phyloP scores from a whole-genome alignment of 2,888 invertebrate species.

The Alentia gelatinosa region DNA sequence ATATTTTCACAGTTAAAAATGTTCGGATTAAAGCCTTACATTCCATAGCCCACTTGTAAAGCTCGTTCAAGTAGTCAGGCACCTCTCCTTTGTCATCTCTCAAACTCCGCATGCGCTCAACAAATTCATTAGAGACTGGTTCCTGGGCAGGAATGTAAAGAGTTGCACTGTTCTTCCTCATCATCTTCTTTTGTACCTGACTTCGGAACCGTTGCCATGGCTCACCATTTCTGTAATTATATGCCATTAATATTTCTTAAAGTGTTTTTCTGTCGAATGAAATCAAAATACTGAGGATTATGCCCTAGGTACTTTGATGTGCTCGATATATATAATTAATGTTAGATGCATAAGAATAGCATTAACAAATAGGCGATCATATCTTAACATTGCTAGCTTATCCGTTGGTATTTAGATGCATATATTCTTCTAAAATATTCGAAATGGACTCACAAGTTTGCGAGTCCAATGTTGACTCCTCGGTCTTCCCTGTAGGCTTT shows the following conservation, averaged over 20 bases:
- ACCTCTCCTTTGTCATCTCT: conserved; percentile 55
- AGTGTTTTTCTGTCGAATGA: too few relatives aligned
- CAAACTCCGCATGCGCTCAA: background rate
- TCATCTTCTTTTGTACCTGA: conserved; percentile 31
- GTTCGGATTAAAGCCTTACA: conserved; percentile 27
- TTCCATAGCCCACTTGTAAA: conserved; percentile 58
- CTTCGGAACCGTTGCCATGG: conserved; percentile 49
- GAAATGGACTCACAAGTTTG: background rate
- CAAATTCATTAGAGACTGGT: conserved; percentile 37
- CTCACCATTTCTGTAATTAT: conserved; percentile 48
- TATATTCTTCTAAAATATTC: background rate
- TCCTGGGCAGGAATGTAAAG: conserved; percentile 41
- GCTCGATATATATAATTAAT: too few relatives aligned
- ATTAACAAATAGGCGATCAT: too few relatives aligned
- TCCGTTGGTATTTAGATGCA: too few relatives aligned
- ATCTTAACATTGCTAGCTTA: too few relatives aligned
- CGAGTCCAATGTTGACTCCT: background rate
- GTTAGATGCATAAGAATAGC: too few relatives aligned
- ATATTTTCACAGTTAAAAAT: too few relatives aligned
- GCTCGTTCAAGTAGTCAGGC: conserved; percentile 23
- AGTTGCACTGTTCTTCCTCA: background rate
- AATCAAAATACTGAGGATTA: too few relatives aligned
- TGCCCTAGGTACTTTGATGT: too few relatives aligned
- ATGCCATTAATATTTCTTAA: too few relatives aligned
- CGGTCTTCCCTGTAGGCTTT: background rate